phyloP scores from a whole-genome alignment of 2,888 invertebrate genomes.

The Dorcus parallelipipedus region DNA sequence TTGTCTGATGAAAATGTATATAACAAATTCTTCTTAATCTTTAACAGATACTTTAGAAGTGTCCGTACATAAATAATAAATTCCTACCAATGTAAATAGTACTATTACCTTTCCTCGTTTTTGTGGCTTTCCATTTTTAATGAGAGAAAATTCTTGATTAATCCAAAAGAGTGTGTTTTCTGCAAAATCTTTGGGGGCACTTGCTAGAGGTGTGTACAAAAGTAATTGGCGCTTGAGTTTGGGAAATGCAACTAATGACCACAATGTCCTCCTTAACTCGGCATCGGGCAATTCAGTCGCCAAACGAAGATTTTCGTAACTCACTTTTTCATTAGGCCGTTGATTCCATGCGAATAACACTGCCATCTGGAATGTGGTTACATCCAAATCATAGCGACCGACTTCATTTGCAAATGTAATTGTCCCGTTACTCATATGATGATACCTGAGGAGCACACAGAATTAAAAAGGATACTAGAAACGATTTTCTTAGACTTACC shows the following conservation, averaged over 20 bases:
- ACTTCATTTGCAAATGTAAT: constrained; percentile 91
- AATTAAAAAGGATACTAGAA: constrained; percentile 2
- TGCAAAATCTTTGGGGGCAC: constrained; percentile 88
- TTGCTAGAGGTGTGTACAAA: constrained; percentile 74
- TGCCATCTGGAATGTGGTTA: constrained; percentile 99
- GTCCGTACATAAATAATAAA: background rate
- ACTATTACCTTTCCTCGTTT: constrained; percentile 76
- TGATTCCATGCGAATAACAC: constrained; percentile 99
- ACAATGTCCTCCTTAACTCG: constrained; percentile 89
- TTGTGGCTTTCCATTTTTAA: constrained; percentile 94
- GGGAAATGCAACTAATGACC: constrained; percentile 94
- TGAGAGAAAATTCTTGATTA: constrained; percentile 92
- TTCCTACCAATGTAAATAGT: background rate
- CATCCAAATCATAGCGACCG: constrained; percentile 95
- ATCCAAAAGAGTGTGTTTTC: constrained; percentile 94
- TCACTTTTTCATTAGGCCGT: constrained; percentile 84
- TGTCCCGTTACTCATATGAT: constrained; percentile 99
- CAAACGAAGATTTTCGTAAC: constrained; percentile 93
- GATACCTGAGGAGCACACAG: constrained; percentile 54
- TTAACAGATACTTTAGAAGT: too few relatives aligned
- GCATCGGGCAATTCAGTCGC: constrained; percentile 97
- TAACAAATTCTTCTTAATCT: too few relatives aligned
- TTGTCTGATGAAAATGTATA: too few relatives aligned
- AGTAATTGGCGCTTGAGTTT: constrained; percentile 93
- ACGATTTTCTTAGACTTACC: constrained; percentile 55